Conservation (phyloP, 2,113 vertebrate species). For the Lethenteron reissneri region DNA sequence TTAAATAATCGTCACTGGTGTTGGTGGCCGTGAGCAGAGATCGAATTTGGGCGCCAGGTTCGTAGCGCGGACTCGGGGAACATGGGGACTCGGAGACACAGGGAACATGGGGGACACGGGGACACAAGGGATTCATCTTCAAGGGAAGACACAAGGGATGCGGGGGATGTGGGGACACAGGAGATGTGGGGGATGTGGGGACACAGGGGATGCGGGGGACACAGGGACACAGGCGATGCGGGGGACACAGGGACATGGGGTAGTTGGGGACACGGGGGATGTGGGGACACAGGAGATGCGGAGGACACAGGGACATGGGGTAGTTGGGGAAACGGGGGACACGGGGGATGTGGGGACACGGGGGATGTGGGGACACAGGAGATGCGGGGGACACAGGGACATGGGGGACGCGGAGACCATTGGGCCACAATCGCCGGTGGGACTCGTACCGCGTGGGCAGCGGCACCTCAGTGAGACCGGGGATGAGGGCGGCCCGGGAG, state of each 20-base stretch:
- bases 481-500: slow-evolving; percentile 66
- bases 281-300: neutral
- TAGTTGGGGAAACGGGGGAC: neutral
- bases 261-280: neutral
- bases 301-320: neutral
- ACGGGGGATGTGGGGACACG: neutral
- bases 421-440: no score
- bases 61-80: no score
- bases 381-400: no score
- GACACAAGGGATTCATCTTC: neutral
- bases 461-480: slow-evolving; percentile 76
- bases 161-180: neutral
- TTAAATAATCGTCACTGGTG: no score
- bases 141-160: no score
- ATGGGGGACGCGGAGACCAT: no score
- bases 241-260: neutral
- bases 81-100: neutral
- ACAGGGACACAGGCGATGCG: neutral
- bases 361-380: no score
- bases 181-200: neutral
- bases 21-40: no score
- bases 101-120: neutral
- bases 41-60: no score
- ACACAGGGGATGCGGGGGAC: no score
- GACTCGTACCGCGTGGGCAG: slow-evolving; percentile 61